A percentile compares a stretch with the other conserved stretches of the same genome.
phyloP scores from a whole-genome alignment of 2,888 invertebrate species.

The Clusia tigrina region DNA sequence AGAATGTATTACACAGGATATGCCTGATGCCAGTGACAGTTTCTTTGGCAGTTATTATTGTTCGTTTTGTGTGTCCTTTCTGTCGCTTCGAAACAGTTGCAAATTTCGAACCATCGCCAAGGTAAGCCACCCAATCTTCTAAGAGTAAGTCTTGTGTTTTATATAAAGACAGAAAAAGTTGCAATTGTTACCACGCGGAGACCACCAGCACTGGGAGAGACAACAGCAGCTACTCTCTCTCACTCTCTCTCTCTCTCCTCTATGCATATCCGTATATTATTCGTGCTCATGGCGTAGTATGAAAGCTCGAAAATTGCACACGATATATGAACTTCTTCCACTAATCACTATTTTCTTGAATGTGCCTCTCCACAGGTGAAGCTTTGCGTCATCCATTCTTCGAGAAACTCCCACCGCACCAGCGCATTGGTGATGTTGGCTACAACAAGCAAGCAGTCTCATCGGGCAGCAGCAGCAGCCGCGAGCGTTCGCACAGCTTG shows the following conservation, averaged over 20 bases:
- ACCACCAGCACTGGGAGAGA: neutral
- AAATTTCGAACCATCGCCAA: neutral
- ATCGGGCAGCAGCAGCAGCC: slow-evolving; percentile 64
- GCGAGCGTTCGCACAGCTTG: slow-evolving; percentile 70
- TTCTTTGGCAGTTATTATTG: too few species aligned
- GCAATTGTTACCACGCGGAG: neutral
- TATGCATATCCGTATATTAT: neutral
- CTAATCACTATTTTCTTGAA: too few species aligned
- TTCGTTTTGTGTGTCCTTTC: too few species aligned
- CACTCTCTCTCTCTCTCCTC: neutral
- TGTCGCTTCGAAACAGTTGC: too few species aligned
- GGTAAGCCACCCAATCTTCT: neutral
- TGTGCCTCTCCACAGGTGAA: slow-evolving; percentile 67
- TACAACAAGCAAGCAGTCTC: slow-evolving; percentile 48
- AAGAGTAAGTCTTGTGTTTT: neutral
- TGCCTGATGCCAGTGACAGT: too few species aligned
- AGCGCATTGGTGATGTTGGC: slow-evolving; percentile 71
- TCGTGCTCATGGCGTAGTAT: too few species aligned
- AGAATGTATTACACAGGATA: too few species aligned
- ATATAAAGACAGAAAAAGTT: neutral
- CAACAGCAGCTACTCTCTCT: neutral
- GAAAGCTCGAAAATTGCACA: too few species aligned
- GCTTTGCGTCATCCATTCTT: slow-evolving; percentile 94
- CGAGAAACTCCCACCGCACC: slow-evolving; percentile 80
- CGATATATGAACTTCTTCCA: too few species aligned